Base-by-base conservation (phyloP, 2,113 vertebrate species). In the Brachypteracias leptosomus region DNA sequence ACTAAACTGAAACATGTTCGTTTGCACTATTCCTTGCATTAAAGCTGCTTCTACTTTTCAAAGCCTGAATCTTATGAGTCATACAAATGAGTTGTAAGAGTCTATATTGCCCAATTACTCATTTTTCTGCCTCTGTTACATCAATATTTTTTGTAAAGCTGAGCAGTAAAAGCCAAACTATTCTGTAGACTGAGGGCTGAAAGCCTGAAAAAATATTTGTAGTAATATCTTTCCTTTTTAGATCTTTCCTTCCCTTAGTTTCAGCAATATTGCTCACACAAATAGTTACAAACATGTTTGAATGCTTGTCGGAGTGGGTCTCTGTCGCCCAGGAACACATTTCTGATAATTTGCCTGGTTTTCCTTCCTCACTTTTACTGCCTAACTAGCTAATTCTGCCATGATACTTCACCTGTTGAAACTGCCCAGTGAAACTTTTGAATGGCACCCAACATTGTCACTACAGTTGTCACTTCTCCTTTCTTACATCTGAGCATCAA, bases 111-210 rank as follows among this genome's bases (percentile, higher is more conserved):
- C 77, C 9, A 4, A 76, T 92, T 94, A 90, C 75, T 88, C 75
- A 85, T 76, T 88, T 92, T 79, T 67, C 49, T 92, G 51, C 51
- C 33, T 66, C 82, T 95, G 71, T 67, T 92, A 33, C 80, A 71
- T 68, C 51, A 80, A 71, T 59, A 83, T 57, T 90, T 95, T 91
- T 77, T 90, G 59, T 71, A 88, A 91, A 94, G 33, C 72, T 85
- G 83, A 71, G 42, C 65, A 71, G 65, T 93, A 88, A 77, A 91
- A 93, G 31, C 8, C 21, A 76, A 89, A 40, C 29, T 76, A 73
- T 76, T 96, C 25, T 42, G 66, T 2, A 94, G 59, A 72, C 14
- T 2, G 3, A 89, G 87, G 49, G 20, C 35, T 89, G 35, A 79
- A 89, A 85, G 21, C 26, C 58, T 68, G 31, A 36, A 84, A 90